phyloP scores from a whole-genome alignment of 2,113 vertebrate species.

The Menidia beryllina region DNA sequence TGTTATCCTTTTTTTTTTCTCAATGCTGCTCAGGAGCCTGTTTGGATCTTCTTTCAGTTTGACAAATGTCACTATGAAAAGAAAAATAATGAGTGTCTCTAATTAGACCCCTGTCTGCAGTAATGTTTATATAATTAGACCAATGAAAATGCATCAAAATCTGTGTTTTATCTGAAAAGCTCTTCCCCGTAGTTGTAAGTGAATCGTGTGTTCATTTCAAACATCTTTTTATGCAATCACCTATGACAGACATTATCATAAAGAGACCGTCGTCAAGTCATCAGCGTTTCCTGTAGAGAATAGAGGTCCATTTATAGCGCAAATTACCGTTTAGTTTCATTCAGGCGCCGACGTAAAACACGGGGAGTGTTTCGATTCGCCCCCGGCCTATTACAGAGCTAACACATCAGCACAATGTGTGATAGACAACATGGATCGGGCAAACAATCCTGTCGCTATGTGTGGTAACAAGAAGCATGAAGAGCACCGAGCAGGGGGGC shows the following conservation, averaged over 20 bases:
- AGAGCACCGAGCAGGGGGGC: too few relatives aligned
- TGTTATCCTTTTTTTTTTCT: neutral
- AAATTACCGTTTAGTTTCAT: conserved; percentile 8
- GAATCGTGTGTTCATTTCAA: conserved; percentile 40
- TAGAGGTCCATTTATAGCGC: conserved; percentile 12
- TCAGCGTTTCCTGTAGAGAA: conserved; percentile 9
- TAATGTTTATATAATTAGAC: conserved; percentile 19
- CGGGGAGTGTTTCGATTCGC: neutral
- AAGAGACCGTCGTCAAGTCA: conserved; percentile 33
- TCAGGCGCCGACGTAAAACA: neutral
- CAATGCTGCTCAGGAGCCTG: neutral
- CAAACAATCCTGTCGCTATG: neutral
- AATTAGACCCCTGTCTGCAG: conserved; percentile 30
- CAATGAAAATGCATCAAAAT: conserved; percentile 11
- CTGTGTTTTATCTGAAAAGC: conserved; percentile 1
- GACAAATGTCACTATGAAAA: conserved; percentile 12
- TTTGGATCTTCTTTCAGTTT: neutral
- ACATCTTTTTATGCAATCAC: conserved; percentile 23
- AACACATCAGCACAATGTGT: conserved; percentile 8
- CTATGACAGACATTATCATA: conserved; percentile 1
- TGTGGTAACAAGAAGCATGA: neutral
- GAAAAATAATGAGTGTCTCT: conserved; percentile 17
- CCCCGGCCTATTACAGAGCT: neutral
- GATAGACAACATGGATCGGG: neutral
- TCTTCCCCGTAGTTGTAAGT: neutral